Base-by-base conservation (phyloP, 2,888 invertebrate genomes). In the Bellardia bayeri region DNA sequence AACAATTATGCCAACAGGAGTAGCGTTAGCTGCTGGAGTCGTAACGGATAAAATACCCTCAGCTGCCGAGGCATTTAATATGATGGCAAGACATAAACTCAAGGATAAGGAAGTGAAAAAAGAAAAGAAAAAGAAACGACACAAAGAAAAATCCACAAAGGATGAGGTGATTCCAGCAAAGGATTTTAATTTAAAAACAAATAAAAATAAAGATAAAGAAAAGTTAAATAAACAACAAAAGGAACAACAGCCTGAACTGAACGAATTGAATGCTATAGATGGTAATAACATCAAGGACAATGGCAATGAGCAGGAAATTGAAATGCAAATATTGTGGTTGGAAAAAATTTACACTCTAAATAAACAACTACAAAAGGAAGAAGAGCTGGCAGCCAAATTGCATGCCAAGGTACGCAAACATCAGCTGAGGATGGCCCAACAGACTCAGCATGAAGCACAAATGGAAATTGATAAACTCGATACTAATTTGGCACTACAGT, bases 281-380 rank as follows among this genome's bases (percentile, higher is more conserved):
- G 76, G 51, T 7, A 61, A 23, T 3, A 66, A 2, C 4, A 51
- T 14, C 3, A 72, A 63, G 33, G 69, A 80, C n/a, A 75, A 49
- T 56, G 64, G 58, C 42, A 85, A 72, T 76, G 80, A 80, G 40
- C 69, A 88, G 79, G 89, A 89, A 76, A 88, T 90, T 68, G 91
- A 90, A 69, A 79, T 90, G 74, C 96, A 96, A 93, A 95, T 96
- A n/a, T 95, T 96, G 90, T 94, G 97, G 89, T 94, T 96, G 90
- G 97, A 97, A 90, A 96, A 95, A 92, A 95, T 97, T 71, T 95
- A 96, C 37, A 95, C 96, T 76, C 94, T 97, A 40, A 97, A 97
- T 92, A 96, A 96, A 91, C 95, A 95, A 90, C 93, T 97, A 82
- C 95, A 97, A 83, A 94, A 95, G 82, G 97, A 97, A 92, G 97